phyloP scores from a whole-genome alignment of 2,888 invertebrate species.

The Polydrusus cervinus region DNA sequence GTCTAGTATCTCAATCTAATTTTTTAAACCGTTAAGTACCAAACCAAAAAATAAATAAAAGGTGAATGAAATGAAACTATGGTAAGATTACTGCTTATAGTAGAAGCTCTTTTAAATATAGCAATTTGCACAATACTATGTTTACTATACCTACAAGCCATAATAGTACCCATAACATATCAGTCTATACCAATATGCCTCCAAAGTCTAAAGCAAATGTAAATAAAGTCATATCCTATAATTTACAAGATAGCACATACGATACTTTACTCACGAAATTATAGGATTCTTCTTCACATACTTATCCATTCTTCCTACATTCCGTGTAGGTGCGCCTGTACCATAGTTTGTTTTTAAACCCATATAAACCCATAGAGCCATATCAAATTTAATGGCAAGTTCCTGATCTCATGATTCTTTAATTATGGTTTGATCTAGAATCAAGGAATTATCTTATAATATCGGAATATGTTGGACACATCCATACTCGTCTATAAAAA shows the following conservation, averaged over 20 bases:
- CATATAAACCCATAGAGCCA: conserved; percentile 36
- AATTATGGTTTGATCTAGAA: conserved; percentile 44
- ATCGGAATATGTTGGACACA: conserved; percentile 12
- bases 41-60: too few relatives aligned
- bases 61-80: too few relatives aligned
- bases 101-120: too few relatives aligned
- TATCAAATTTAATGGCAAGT: conserved; percentile 48
- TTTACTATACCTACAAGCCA: not conserved
- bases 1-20: too few relatives aligned
- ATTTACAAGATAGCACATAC: conserved; percentile 29
- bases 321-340: conserved; percentile 22
- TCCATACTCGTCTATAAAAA: conserved; percentile 17
- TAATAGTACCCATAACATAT: conserved; percentile 14
- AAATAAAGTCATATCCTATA: conserved; percentile 39
- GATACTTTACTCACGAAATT: conserved; percentile 23
- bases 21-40: too few relatives aligned
- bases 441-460: conserved; percentile 28
- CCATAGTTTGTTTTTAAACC: conserved; percentile 21
- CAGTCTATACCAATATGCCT: conserved; percentile 8
- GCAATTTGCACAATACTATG: not conserved
- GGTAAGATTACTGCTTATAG: too few relatives aligned
- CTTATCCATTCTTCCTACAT: conserved; percentile 33
- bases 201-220: conserved; percentile 24
- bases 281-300: conserved; percentile 33
- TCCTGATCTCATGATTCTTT: conserved; percentile 45